Evolutionary conservation across 1,140 invertebrate species (phyloP), one percentile per base, ranked within the genome.

Genomic region (Saxidomus purpurata): DNA sequence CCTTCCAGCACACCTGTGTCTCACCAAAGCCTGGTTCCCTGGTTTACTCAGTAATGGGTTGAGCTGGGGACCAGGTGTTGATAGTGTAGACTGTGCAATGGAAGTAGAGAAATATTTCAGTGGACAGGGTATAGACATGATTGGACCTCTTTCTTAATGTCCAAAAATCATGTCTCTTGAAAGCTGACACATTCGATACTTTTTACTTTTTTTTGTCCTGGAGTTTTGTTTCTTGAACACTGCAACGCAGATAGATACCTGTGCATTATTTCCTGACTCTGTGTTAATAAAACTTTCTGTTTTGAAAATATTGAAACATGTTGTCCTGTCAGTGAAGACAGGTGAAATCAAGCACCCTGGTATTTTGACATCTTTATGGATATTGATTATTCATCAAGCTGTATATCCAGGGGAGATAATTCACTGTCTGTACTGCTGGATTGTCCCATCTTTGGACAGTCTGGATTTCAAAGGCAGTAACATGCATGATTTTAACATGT

Each of bases 71-170:
- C 43, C 76, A 79, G 76, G 28, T 79, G 43, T 19, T 79, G 76
- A 79, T 36, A 52, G 76, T 52, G 76, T 79, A 79, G 76, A 79
- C 28, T 79, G 76, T 79, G 76, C 76, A 55, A 79, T n/a, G 47
- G 76, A 79, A 79, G 76, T 55, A 79, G 28, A 79, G 43, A 55
- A 79, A 79, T 79, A 28, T 79, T 34, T 36, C 76, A 79, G 25
- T 34, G 3, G 31, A 79, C 76, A 79, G 76, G 76, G 76, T 79
- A 52, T 55, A 79, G 47, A 79, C 76, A 34, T 79, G 36, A 79
- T 47, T 38, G 36, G 76, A 79, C 76, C 76, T 55, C 76, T 79
- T 79, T 79, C 76, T 79, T 79, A 79, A 79, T 79, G 76, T 79
- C 76, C 47, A 31, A 4, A 43, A 38, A 79, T 55, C 36, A 28